Percentiles rank a stretch among this genome's conserved stretches.
phyloP scores from a whole-genome alignment of 2,888 invertebrate genomes.

The Tachystola acroxantha region DNA sequence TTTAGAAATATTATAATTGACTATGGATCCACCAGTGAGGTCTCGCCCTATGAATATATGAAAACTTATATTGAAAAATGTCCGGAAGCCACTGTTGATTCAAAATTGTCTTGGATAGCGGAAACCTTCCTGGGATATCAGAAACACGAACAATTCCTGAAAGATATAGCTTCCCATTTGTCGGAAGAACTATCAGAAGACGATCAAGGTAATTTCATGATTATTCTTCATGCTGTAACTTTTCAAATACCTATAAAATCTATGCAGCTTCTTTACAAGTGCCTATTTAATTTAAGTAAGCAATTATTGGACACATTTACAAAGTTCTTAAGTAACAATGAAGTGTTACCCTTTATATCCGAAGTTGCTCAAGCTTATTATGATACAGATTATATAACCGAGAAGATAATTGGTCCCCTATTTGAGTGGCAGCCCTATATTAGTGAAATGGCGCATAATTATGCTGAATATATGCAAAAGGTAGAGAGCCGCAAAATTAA shows the following conservation, averaged over 20 bases:
- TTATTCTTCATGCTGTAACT: conserved; percentile 48
- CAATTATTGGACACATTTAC: conserved; percentile 48
- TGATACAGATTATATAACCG: conserved; percentile 68
- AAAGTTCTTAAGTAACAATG: conserved; percentile 60
- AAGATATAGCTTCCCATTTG: conserved; percentile 36
- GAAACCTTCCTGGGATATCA: conserved; percentile 56
- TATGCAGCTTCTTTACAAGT: conserved; percentile 51
- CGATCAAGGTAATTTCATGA: conserved; percentile 53
- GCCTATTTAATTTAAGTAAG: conserved; percentile 61
- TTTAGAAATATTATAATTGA: conserved; percentile 52
- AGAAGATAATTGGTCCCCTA: conserved; percentile 68
- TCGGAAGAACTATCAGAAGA: conserved; percentile 44
- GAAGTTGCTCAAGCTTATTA: conserved; percentile 65
- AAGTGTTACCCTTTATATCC: conserved; percentile 59
- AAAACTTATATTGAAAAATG: conserved; percentile 54
- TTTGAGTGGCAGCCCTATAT: conserved; percentile 66
- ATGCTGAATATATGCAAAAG: conserved; percentile 48
- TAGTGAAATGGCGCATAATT: conserved; percentile 56
- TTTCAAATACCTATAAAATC: conserved; percentile 51
- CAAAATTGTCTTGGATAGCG: conserved; percentile 58
- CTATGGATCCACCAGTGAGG: conserved; percentile 36
- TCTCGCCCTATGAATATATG: conserved; percentile 60
- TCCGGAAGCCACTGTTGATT: conserved; percentile 45
- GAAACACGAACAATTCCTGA: conserved; percentile 49
- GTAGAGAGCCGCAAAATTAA: conserved; percentile 44